phyloP scores from a whole-genome alignment of 1,140 invertebrate genomes.

The Centruroides vittatus region DNA sequence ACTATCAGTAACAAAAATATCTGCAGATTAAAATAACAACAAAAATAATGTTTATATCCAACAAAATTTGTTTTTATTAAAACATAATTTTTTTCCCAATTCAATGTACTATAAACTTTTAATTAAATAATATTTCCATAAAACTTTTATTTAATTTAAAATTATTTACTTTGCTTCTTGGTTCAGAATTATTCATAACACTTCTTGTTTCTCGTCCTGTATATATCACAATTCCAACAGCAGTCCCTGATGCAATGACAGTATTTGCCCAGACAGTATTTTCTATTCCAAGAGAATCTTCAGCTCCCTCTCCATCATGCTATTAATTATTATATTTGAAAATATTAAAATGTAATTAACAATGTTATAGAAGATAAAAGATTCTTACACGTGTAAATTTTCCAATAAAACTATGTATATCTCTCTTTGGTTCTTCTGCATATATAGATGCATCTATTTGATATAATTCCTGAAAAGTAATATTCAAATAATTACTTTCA shows the following conservation, averaged over 20 bases:
- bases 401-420: constrained; percentile 96
- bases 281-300: constrained; percentile 81
- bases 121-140: no score
- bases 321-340: constrained; percentile 16
- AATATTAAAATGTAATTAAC: not conserved
- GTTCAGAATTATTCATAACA: constrained; percentile 95
- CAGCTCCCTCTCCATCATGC: constrained; percentile 41
- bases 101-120: no score
- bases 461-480: constrained; percentile 49
- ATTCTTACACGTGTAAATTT: constrained; percentile 63
- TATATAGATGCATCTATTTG: constrained; percentile 77
- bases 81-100: no score
- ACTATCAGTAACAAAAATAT: no score
- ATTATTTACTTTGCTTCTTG: constrained; percentile 57
- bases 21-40: no score
- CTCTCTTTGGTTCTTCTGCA: constrained; percentile 93
- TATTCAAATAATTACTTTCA: no score
- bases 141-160: not conserved
- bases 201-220: constrained; percentile 91
- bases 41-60: no score
- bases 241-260: constrained; percentile 89
- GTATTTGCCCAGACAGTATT: constrained; percentile 98
- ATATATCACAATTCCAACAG: constrained; percentile 87
- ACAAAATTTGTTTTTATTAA: no score
- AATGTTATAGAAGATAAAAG: not conserved